Base-by-base conservation (phyloP, 2,113 vertebrate genomes). In the Aplodontia rufa region DNA sequence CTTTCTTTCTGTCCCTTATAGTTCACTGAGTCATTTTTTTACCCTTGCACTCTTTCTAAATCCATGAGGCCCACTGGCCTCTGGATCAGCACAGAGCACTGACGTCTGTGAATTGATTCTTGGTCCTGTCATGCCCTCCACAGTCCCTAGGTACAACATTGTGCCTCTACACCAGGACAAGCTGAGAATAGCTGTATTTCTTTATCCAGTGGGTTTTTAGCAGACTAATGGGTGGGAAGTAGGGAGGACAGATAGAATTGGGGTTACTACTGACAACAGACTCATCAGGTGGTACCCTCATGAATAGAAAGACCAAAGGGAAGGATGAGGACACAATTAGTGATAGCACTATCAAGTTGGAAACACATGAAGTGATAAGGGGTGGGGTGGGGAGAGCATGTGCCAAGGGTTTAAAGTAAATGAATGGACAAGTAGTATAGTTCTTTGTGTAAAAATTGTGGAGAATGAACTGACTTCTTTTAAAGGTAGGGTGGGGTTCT, bases 1-100 rank as follows among this genome's bases (percentile, higher is more conserved):
- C 94, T 58, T 89, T 68, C 84, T 80, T 82, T 76, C 28, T 86
- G 72, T 51, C 30, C 32, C 35, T 71, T 87, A 32, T 24, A 64
- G 24, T 86, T 92, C 66, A 30, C 74, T 42, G 19, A 51, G 81
- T 80, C 12, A 11, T 42, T 79, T 92, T 92, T 37, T 87, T 62
- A 95, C 2, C 22, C 28, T 64, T 87, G 76, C 68, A 45, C 24
- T 91, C 82, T 55, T 71, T 79, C 55, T 84, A 71, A 91, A 94
- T 42, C 22, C 40, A 76, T 0, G 12, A 71, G 82, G 20, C 32
- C 14, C 40, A 76, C 64, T 83, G 62, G 28, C 32, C 64, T 79
- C 35, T 83, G 66, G 22, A 75, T 84, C 40, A 87, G 17, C 30
- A 82, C 13, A 32, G 55, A 83, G 19, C 47, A 30, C 40, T 12